These are phyloP conservation scores for Eupithecia tripunctaria DNA, from an alignment of 2,888 invertebrate genomes.

Conservation along the genomic window DNA sequence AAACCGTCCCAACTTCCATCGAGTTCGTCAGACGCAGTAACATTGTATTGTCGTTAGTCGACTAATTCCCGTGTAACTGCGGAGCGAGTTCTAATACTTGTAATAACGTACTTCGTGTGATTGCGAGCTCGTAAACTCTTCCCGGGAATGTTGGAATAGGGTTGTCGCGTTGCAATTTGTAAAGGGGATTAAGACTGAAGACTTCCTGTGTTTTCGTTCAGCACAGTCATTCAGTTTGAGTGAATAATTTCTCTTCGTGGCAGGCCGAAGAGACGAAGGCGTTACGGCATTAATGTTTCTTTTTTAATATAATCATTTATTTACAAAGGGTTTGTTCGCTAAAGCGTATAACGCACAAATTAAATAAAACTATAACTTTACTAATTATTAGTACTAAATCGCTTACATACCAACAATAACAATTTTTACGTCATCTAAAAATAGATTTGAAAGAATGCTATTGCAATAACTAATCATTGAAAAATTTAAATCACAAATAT, in stretches of 20 bases:
- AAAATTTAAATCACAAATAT: too few species aligned
- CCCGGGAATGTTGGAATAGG: constrained; percentile 27
- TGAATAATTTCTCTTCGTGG: not conserved
- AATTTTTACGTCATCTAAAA: too few species aligned
- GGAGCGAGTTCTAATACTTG: constrained; percentile 35
- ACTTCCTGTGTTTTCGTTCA: not conserved
- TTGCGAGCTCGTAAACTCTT: constrained; percentile 36
- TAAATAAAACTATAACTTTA: too few species aligned
- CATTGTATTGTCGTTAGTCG: constrained; percentile 21
- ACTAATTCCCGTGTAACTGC: constrained; percentile 28
- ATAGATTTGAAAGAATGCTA: too few species aligned
- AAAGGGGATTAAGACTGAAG: not conserved
- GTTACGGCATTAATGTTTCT: not conserved
- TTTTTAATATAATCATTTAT: too few species aligned
- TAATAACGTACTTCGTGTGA: constrained; percentile 38
- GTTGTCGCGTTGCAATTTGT: constrained; percentile 23
- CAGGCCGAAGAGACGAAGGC: not conserved
- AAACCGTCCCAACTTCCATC: not conserved
- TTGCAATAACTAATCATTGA: too few species aligned
- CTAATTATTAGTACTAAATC: too few species aligned
- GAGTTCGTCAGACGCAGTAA: constrained; percentile 2
- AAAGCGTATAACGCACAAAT: too few species aligned
- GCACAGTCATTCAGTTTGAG: not conserved
- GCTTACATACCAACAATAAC: too few species aligned
- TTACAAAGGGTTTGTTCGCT: too few species aligned